Conservation (phyloP, 1,140 invertebrate species). For the Chironomus striatipennis region DNA sequence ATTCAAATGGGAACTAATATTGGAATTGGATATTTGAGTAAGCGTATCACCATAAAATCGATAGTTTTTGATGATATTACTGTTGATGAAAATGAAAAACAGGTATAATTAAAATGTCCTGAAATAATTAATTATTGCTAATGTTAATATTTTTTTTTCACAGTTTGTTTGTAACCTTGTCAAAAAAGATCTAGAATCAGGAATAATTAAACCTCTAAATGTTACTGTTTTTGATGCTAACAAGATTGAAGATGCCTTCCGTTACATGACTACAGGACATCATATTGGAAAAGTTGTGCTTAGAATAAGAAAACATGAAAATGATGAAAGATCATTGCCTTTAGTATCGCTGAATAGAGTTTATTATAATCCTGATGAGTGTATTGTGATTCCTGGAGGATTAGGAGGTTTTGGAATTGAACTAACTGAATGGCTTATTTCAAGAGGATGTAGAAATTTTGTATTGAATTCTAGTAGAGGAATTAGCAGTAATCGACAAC, state of each 20-base stretch:
- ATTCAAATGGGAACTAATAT: slow-evolving; percentile 41
- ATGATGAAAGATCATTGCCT: neutral
- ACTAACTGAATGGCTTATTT: slow-evolving; percentile 63
- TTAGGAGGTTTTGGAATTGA: slow-evolving; percentile 77
- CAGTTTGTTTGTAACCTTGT: too few species aligned
- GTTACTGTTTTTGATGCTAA: slow-evolving; percentile 39
- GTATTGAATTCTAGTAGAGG: slow-evolving; percentile 62
- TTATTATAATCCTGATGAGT: slow-evolving; percentile 25
- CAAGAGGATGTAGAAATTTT: slow-evolving; percentile 58
- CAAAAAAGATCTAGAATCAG: slow-evolving; percentile 46
- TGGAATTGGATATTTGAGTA: slow-evolving; percentile 53
- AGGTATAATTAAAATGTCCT: too few species aligned
- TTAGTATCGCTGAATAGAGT: neutral
- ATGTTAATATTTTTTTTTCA: too few species aligned
- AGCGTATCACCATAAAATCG: slow-evolving; percentile 62
- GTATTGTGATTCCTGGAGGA: slow-evolving; percentile 52
- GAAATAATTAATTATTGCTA: neutral
- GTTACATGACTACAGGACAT: slow-evolving; percentile 60
- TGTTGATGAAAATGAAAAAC: slow-evolving; percentile 40
- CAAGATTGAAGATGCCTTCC: slow-evolving; percentile 44
- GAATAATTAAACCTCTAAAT: slow-evolving; percentile 42
- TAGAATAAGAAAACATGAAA: slow-evolving; percentile 53
- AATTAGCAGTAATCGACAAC: slow-evolving; percentile 61
- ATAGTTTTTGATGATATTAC: slow-evolving; percentile 48
- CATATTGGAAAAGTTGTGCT: slow-evolving; percentile 65